Percentiles rank a stretch among this genome's conserved stretches.
phyloP scores from a whole-genome alignment of 2,797 vertebrate genomes.

The Amblyraja radiata region DNA sequence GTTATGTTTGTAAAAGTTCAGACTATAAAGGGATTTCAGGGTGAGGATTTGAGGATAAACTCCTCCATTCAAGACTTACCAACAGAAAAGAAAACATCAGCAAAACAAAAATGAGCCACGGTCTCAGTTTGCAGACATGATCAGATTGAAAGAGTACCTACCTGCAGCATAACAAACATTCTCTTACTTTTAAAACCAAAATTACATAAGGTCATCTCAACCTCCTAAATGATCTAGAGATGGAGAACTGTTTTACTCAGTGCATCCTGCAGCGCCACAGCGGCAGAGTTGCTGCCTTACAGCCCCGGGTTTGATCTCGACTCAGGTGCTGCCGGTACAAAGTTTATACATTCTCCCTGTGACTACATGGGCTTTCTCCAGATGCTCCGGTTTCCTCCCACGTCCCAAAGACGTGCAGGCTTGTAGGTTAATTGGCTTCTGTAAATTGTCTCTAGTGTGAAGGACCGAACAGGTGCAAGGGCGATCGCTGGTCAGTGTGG shows the following conservation, averaged over 20 bases:
- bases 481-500: too few species aligned
- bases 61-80: background rate
- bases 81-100: conserved; percentile 42
- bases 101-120: conserved; percentile 35
- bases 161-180: background rate
- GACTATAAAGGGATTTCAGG: conserved; percentile 28
- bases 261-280: too few species aligned
- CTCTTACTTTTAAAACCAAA: background rate
- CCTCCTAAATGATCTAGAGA: background rate
- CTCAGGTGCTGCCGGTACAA: too few species aligned
- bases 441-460: too few species aligned
- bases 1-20: conserved; percentile 41
- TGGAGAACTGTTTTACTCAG: background rate
- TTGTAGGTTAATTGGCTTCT: too few species aligned
- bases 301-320: too few species aligned
- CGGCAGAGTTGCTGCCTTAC: too few species aligned
- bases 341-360: too few species aligned
- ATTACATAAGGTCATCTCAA: background rate
- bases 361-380: too few species aligned
- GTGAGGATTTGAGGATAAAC: background rate
- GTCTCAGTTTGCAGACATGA: background rate
- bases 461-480: too few species aligned
- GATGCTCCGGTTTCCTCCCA: too few species aligned
- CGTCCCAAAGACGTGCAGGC: too few species aligned
- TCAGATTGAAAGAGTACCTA: background rate